Evolutionary conservation across 2,888 invertebrate genomes (phyloP).

Genomic region (Saturnia japonica): DNA sequence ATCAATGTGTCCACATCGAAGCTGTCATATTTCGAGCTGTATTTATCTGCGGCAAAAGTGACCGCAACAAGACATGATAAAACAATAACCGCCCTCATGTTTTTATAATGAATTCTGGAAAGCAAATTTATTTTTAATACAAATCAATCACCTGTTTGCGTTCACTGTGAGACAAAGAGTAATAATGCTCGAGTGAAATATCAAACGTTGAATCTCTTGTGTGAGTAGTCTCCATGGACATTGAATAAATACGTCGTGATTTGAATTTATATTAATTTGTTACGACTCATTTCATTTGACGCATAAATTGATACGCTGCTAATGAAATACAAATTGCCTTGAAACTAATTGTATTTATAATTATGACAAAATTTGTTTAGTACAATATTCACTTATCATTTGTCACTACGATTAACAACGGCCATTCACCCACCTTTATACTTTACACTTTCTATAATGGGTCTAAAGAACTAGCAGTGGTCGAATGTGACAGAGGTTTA

Average conservation of each 20-base stretch:
- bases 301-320: slow-evolving; percentile 19
- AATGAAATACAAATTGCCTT: background rate
- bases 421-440: slow-evolving; percentile 76
- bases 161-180: slow-evolving; percentile 40
- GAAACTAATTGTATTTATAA: background rate
- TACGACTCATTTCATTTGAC: slow-evolving; percentile 25
- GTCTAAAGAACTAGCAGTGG: slow-evolving; percentile 71
- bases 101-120: slow-evolving; percentile 46
- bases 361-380: slow-evolving; percentile 10
- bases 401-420: slow-evolving; percentile 22
- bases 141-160: slow-evolving; percentile 36
- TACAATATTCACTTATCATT: slow-evolving; percentile 27
- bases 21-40: slow-evolving; percentile 87
- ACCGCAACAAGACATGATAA: slow-evolving; percentile 59
- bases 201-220: slow-evolving; percentile 46
- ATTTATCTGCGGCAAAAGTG: slow-evolving; percentile 73
- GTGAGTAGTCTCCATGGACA: slow-evolving; percentile 49
- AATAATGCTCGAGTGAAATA: slow-evolving; percentile 43
- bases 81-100: slow-evolving; percentile 62
- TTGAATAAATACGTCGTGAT: slow-evolving; percentile 44
- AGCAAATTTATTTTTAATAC: slow-evolving; percentile 33
- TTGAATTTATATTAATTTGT: slow-evolving; percentile 47
- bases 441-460: slow-evolving; percentile 74
- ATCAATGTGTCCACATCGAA: slow-evolving; percentile 87
- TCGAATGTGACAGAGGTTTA: slow-evolving; percentile 77